Conservation (phyloP, 2,888 invertebrate species). For the Tenthredo mesomela region DNA sequence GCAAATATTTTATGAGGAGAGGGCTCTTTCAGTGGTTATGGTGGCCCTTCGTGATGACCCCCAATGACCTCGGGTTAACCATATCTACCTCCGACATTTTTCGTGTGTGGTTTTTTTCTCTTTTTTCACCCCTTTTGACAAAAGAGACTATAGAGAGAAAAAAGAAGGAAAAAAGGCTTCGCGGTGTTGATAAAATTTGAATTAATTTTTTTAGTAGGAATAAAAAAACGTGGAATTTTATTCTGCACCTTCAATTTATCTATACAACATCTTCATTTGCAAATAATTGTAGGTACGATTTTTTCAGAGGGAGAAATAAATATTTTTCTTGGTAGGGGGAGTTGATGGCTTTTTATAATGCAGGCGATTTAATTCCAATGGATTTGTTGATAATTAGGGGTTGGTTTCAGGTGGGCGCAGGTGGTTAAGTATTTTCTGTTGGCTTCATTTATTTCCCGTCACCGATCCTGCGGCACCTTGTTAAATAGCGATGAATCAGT, state of each 20-base stretch:
- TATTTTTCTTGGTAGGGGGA: neutral
- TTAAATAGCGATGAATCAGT: constrained; percentile 55
- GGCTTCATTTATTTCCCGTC: constrained; percentile 50
- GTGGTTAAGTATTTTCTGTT: constrained; percentile 53
- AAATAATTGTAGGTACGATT: neutral
- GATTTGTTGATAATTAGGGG: constrained; percentile 52
- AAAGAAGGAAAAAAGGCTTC: neutral
- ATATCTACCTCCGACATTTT: constrained; percentile 13
- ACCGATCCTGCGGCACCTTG: constrained; percentile 21
- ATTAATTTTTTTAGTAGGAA: neutral
- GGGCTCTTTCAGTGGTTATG: constrained; percentile 30
- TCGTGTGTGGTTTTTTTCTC: neutral
- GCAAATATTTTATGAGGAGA: constrained; percentile 32
- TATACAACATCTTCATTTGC: neutral
- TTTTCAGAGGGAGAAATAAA: neutral
- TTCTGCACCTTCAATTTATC: neutral
- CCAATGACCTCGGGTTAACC: constrained; percentile 41
- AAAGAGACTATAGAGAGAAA: neutral
- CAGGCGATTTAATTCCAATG: constrained; percentile 43
- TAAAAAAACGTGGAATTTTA: neutral
- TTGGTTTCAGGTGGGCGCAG: constrained; percentile 46
- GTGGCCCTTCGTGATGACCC: constrained; percentile 24
- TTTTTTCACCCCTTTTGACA: neutral
- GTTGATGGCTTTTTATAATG: constrained; percentile 4
- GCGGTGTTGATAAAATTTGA: neutral